Evolutionary conservation across 2,113 vertebrate genomes (phyloP).

Genomic region (Semnornis frantzii): DNA sequence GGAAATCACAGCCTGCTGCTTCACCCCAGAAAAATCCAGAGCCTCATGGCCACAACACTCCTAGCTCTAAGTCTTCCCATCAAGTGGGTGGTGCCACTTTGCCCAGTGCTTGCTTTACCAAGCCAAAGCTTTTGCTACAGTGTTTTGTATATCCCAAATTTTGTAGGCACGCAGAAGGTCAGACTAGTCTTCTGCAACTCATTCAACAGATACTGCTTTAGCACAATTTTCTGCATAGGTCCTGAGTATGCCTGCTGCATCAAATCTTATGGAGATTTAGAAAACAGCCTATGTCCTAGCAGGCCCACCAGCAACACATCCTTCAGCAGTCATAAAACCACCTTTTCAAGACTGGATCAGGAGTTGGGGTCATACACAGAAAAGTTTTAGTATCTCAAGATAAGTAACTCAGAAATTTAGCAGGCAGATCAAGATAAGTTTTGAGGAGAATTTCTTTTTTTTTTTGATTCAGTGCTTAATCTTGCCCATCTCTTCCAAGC

Average conservation of each 20-base stretch:
- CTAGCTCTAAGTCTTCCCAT: background rate
- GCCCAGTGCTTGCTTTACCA: background rate
- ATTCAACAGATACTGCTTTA: background rate
- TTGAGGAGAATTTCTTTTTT: background rate
- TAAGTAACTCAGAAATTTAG: background rate
- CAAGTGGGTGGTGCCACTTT: rapidly evolving
- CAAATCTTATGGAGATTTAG: background rate
- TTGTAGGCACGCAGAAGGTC: rapidly evolving
- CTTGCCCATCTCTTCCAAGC: background rate
- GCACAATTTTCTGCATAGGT: background rate
- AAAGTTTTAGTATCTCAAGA: background rate
- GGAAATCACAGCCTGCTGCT: background rate
- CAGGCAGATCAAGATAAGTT: background rate
- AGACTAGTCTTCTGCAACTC: background rate
- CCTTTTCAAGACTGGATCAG: background rate
- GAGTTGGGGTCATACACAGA: background rate
- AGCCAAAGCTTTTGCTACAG: background rate
- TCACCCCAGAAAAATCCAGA: background rate
- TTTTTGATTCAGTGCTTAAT: background rate
- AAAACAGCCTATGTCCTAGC: background rate
- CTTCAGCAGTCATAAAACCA: background rate
- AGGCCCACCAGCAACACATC: background rate
- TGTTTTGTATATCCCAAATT: background rate
- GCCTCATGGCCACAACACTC: background rate
- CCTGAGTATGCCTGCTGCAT: background rate